Base-by-base conservation (phyloP, 2,888 invertebrate genomes). In the Prenolepis imparis region DNA sequence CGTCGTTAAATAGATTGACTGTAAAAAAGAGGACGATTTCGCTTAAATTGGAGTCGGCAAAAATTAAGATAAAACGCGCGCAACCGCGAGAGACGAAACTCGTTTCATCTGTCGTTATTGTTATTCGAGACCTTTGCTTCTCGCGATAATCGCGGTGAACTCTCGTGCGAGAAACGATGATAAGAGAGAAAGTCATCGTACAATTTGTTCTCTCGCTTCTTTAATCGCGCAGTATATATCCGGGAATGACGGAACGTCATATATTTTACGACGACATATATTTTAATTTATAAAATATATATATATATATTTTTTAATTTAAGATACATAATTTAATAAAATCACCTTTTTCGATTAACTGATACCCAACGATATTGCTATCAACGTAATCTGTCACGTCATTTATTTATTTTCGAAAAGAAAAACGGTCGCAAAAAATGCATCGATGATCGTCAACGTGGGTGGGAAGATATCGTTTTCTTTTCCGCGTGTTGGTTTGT, bases 1-100 rank as follows among this genome's bases (percentile, higher is more conserved):
- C 55, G 84, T 78, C 84, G 90, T 91, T 89, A 91, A 90, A 91
- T 90, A 91, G 90, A 91, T 91, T 89, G 91, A 57, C 84, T 82
- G 90, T 86, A 72, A 85, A 85, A 87, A 86, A 68, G 55, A 68
- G 55, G 52, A 78, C 73, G 86, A 83, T 72, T 87, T 11, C 39
- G 63, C 66, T 84, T 73, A 86, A 87, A 88, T 88, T 88, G 84
- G 55, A 63, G 82, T 85, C 75, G 68, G 72, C 68, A 77, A 66
- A 55, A 77, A 88, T 77, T 77, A 66, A 82, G 77, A 82, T 77
- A 77, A 67, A 82, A n/a, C 66, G 59, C 66, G 82, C 36, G 57
- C n/a, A 59, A 59, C 36, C 52, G 64, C 63, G 82, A 66, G 82
- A 66, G 57, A 59, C 59, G n/a, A 80, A 59, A 70, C 41, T 70